phyloP scores from a whole-genome alignment of 1,140 invertebrate genomes.

The Diorhabda elongata region DNA sequence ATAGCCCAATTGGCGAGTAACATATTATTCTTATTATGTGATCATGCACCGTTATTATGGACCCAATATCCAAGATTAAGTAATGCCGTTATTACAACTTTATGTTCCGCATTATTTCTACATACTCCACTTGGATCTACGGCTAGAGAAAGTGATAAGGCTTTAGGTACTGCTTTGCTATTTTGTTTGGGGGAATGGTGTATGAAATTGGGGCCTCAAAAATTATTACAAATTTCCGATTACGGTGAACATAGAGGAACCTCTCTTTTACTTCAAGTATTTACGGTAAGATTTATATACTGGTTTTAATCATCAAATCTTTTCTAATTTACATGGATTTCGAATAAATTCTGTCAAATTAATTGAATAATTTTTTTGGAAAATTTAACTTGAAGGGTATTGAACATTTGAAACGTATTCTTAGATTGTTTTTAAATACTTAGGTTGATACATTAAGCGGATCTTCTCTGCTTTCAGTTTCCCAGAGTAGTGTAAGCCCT shows the following conservation, averaged over 20 bases:
- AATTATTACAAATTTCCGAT: slow-evolving; percentile 48
- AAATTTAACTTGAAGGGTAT: too few species aligned
- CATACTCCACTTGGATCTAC: slow-evolving; percentile 36
- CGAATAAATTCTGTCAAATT: too few species aligned
- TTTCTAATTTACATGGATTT: too few species aligned
- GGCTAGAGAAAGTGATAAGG: slow-evolving; percentile 60
- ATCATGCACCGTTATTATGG: slow-evolving; percentile 71
- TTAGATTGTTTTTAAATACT: too few species aligned
- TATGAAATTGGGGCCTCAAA: slow-evolving; percentile 62
- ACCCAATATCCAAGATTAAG: slow-evolving; percentile 74
- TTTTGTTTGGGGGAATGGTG: slow-evolving; percentile 93
- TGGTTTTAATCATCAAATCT: too few species aligned
- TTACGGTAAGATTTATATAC: slow-evolving; percentile 50
- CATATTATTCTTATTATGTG: slow-evolving; percentile 73
- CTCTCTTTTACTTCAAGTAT: slow-evolving; percentile 59
- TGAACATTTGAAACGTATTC: too few species aligned
- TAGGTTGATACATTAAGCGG: too few species aligned
- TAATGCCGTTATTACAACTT: slow-evolving; percentile 61
- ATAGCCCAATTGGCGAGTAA: slow-evolving; percentile 87
- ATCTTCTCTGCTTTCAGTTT: too few species aligned
- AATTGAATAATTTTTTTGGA: too few species aligned
- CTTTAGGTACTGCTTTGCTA: slow-evolving; percentile 76
- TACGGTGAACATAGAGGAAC: slow-evolving; percentile 48
- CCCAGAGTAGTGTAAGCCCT: too few species aligned
- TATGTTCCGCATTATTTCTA: slow-evolving; percentile 51